A percentile compares a stretch with the other conserved stretches of the same genome.
Evolutionary conservation across 2,888 invertebrate species (phyloP).

Genomic region (Pogonocherus hispidulus): DNA sequence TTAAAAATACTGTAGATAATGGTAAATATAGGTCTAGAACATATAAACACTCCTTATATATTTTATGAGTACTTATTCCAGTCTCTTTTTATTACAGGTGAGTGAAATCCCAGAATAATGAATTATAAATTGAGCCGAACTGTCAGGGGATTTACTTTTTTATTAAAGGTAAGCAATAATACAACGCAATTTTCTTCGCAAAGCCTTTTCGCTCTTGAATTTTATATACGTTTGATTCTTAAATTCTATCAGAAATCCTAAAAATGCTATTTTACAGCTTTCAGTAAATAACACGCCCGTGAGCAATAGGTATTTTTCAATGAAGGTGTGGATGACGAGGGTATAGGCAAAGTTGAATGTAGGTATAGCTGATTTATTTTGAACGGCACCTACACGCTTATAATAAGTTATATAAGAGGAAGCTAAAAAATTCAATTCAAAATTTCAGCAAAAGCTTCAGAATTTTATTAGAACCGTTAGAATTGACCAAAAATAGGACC

Average conservation of each 20-base stretch:
- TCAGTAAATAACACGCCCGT: not conserved
- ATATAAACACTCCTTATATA: too few relatives aligned
- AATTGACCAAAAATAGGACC: too few relatives aligned
- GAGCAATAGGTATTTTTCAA: not conserved
- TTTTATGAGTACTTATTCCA: not conserved
- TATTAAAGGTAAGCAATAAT: slow-evolving; percentile 20
- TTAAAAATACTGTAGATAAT: too few relatives aligned
- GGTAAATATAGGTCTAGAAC: too few relatives aligned
- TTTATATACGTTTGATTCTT: slow-evolving; percentile 4
- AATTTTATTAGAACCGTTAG: too few relatives aligned
- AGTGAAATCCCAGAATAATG: slow-evolving; percentile 23
- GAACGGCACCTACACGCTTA: too few relatives aligned
- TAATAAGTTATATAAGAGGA: too few relatives aligned
- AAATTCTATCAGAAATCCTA: not conserved
- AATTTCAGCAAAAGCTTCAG: too few relatives aligned
- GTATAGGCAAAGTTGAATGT: too few relatives aligned
- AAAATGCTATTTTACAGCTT: slow-evolving; percentile 3
- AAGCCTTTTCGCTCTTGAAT: slow-evolving; percentile 11
- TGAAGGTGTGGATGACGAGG: too few relatives aligned
- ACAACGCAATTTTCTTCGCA: slow-evolving; percentile 10
- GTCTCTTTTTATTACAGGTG: slow-evolving; percentile 26
- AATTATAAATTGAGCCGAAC: slow-evolving; percentile 13
- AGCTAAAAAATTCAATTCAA: too few relatives aligned
- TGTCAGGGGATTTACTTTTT: slow-evolving; percentile 11
- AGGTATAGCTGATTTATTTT: too few relatives aligned